These are phyloP conservation scores for Fragum whitleyi DNA, from an alignment of 2,888 invertebrate genomes.

Conservation along the genomic window DNA sequence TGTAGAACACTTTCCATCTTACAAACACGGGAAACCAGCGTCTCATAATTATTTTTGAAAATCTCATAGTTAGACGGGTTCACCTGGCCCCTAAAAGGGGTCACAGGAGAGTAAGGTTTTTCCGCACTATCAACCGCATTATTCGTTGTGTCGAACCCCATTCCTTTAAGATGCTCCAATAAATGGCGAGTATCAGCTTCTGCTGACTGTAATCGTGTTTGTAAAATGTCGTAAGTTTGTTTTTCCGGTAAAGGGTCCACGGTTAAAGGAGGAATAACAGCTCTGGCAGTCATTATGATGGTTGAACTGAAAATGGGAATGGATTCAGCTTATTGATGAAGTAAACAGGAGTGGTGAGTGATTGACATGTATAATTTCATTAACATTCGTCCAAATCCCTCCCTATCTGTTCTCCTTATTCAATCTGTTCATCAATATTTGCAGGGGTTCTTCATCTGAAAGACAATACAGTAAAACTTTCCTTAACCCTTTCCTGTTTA, in stretches of 20 bases:
- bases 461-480: no score
- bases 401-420: no score
- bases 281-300: slow-evolving; percentile 49
- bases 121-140: slow-evolving; percentile 33
- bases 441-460: no score
- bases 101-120: slow-evolving; percentile 49
- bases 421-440: no score
- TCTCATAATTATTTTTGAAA: slow-evolving; percentile 72
- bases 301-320: neutral
- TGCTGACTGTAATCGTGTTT: slow-evolving; percentile 72
- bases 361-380: no score
- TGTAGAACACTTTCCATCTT: slow-evolving; percentile 81
- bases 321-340: no score
- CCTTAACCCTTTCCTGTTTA: no score
- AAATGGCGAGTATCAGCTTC: slow-evolving; percentile 76
- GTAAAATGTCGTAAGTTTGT: slow-evolving; percentile 72
- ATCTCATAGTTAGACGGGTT: slow-evolving; percentile 63
- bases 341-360: no score
- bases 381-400: no score
- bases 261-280: slow-evolving; percentile 73
- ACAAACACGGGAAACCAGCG: slow-evolving; percentile 77
- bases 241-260: slow-evolving; percentile 61
- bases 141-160: slow-evolving; percentile 68
- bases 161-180: slow-evolving; percentile 72
- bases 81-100: slow-evolving; percentile 61